phyloP scores from a whole-genome alignment of 2,113 vertebrate species.

The Urocolius indicus region DNA sequence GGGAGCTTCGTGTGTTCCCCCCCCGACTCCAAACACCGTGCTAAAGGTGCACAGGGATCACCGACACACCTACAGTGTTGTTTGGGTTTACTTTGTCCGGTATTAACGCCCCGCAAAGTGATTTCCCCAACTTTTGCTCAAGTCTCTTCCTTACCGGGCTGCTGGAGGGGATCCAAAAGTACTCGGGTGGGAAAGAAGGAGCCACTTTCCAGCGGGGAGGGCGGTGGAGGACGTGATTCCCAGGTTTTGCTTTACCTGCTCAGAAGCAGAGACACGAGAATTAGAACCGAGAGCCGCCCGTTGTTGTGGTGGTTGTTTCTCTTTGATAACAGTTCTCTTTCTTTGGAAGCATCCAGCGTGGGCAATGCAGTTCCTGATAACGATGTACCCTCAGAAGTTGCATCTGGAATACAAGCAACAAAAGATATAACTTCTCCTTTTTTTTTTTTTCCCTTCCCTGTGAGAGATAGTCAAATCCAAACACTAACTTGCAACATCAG shows the following conservation, averaged over 20 bases:
- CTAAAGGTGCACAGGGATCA: too few relatives aligned
- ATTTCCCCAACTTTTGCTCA: fast-evolving
- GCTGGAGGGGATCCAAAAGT: fast-evolving
- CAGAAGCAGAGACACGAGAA: neutral
- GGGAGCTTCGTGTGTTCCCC: too few relatives aligned
- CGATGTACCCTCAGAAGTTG: neutral
- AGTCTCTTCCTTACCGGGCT: fast-evolving
- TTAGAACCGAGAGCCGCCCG: fast-evolving
- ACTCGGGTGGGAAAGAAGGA: fast-evolving
- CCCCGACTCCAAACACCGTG: too few relatives aligned
- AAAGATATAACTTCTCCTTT: neutral
- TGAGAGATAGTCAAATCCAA: neutral
- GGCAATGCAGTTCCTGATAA: neutral
- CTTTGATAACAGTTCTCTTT: neutral
- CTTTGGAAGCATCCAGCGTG: too few relatives aligned
- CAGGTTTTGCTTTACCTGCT: neutral
- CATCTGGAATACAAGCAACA: neutral
- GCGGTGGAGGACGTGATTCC: fast-evolving
- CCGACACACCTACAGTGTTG: too few relatives aligned
- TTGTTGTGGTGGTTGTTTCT: neutral
- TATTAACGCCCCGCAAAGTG: too few relatives aligned
- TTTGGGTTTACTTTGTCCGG: too few relatives aligned
- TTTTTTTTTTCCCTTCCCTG: neutral
- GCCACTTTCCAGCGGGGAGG: neutral
- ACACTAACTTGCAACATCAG: neutral